These are phyloP conservation scores for Otus sunia DNA, from an alignment of 2,113 vertebrate species.

Conservation along the genomic window DNA sequence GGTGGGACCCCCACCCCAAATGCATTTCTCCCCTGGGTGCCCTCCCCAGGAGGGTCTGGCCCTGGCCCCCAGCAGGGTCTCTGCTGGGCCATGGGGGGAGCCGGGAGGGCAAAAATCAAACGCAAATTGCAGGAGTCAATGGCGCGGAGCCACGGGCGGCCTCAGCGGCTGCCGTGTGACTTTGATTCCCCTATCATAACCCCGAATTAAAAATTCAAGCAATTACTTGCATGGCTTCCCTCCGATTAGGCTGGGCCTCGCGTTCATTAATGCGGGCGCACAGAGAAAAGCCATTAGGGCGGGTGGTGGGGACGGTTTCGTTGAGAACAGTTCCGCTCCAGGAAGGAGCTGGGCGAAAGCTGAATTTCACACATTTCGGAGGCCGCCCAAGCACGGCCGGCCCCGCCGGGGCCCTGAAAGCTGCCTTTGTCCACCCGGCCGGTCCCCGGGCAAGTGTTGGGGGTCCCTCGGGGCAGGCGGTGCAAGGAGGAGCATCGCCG, in stretches of 20 bases:
- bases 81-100: background rate
- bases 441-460: fast-evolving
- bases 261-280: slow-evolving; percentile 94
- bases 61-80: background rate
- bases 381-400: slow-evolving; percentile 42
- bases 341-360: slow-evolving; percentile 69
- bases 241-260: slow-evolving; percentile 82
- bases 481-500: fast-evolving
- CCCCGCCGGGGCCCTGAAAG: slow-evolving; percentile 27
- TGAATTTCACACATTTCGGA: slow-evolving; percentile 77
- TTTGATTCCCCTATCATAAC: slow-evolving; percentile 83
- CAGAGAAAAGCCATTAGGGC: slow-evolving; percentile 86
- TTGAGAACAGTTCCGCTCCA: slow-evolving; percentile 86
- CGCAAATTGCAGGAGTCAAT: slow-evolving; percentile 76
- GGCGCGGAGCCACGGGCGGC: slow-evolving; percentile 74
- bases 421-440: slow-evolving; percentile 54
- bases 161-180: slow-evolving; percentile 79
- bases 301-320: slow-evolving; percentile 84
- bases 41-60: background rate
- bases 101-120: slow-evolving; percentile 33
- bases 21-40: fast-evolving
- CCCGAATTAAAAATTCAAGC: slow-evolving; percentile 90
- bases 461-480: background rate
- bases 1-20: background rate
- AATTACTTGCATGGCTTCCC: slow-evolving; percentile 98